Evolutionary conservation across 1,140 invertebrate species (phyloP), one percentile per base, ranked within the genome.

Genomic region (Lepidurus couesii): DNA sequence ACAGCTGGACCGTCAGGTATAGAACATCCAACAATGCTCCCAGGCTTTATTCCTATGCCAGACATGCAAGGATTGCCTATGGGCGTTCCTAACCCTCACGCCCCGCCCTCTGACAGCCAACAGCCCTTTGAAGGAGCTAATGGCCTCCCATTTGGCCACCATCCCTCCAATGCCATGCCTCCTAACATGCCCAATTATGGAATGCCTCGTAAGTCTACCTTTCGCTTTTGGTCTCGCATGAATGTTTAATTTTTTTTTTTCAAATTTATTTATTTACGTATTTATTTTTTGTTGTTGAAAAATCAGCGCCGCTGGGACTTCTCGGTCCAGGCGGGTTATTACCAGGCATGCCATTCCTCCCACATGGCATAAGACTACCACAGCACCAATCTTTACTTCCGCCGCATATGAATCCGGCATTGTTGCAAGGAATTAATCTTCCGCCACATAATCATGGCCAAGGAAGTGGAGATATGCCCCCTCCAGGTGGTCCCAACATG

Each of bases 71-170:
- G 76, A 21, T 44, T 24, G 78, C 79, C 82, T 77, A 80, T 75
- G 44, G 83, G 78, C 74, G 83, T 86, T 84, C 86, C 84, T 81
- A 80, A 83, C 47, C 84, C 83, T n/a, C 84, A 84, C 75, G 82
- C 84, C 73, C 83, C 83, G 79, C 79, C 81, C 78, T 83, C 83
- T 81, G 83, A 82, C 82, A 78, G 81, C 86, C 83, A 83, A 78
- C 79, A 84, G 76, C 82, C 84, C 74, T 86, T 90, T 26, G 90
- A 90, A 80, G 90, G 89, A 42, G 90, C 88, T 82, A 89, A 90
- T 84, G 88, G 90, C 43, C 87, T 90, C 13, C 88, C 90, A 26
- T 84, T 86, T 11, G 84, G 85, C 42, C 65, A 34, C 34, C 34
- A 80, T 44, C 44, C 79, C 45, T 16, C 84, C 34, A 86, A 84